A percentile compares a stretch with the other conserved stretches of the same genome.
These are phyloP conservation scores for Sycophila texana DNA, from an alignment of 2,888 invertebrate genomes.

Conservation along the genomic window DNA sequence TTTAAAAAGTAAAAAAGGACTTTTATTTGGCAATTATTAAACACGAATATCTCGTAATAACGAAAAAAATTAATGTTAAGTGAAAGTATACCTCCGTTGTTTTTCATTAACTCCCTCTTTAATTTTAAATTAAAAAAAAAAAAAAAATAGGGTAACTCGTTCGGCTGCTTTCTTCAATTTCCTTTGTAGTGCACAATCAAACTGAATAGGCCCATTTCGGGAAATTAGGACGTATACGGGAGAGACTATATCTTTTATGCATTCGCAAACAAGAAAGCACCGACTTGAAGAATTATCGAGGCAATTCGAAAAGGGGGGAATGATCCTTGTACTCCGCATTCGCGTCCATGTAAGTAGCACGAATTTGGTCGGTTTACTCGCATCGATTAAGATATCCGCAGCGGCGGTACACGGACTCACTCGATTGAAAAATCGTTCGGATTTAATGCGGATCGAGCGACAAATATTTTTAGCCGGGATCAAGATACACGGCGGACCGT, in stretches of 20 bases:
- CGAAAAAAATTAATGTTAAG: no score
- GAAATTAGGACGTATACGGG: conserved; percentile 28
- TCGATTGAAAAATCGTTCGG: background rate
- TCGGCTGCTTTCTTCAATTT: background rate
- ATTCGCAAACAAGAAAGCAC: background rate
- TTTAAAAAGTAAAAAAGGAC: no score
- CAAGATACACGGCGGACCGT: no score
- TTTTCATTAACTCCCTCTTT: no score
- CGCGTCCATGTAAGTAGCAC: background rate
- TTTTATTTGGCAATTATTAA: no score
- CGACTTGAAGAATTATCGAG: background rate
- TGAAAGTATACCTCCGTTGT: no score
- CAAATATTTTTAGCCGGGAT: background rate
- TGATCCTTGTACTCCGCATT: background rate
- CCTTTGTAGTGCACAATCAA: conserved; percentile 22
- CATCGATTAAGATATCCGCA: background rate
- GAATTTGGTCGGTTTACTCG: background rate
- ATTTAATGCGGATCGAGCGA: background rate
- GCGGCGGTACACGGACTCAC: no score
- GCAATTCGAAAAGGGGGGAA: background rate
- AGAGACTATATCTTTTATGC: conserved; percentile 5
- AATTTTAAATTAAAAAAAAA: no score
- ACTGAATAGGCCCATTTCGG: conserved; percentile 33
- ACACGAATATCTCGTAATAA: background rate
- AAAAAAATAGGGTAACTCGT: background rate